Conservation (phyloP, 2,888 invertebrate species). For the Limnephilus lunatus region DNA sequence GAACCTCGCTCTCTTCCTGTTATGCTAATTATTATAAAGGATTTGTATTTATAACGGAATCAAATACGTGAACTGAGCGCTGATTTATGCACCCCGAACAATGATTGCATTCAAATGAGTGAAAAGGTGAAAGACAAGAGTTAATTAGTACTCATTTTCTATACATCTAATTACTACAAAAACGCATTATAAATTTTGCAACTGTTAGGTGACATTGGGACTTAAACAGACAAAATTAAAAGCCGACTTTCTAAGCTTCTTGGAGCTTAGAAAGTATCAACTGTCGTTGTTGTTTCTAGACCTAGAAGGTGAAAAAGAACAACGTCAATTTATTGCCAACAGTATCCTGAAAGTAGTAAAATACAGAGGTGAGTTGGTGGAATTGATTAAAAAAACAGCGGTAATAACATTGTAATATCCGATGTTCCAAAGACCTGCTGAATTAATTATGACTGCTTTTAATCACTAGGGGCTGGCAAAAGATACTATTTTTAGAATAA, state of each 20-base stretch:
- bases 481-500: no score
- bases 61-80: background rate
- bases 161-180: background rate
- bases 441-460: background rate
- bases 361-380: background rate
- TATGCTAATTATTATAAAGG: constrained; percentile 2
- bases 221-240: no score
- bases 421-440: background rate
- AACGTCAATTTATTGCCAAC: no score
- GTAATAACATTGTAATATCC: background rate
- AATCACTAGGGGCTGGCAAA: background rate
- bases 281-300: no score
- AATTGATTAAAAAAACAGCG: background rate
- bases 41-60: constrained; percentile 2
- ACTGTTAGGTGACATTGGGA: background rate
- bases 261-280: no score
- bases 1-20: background rate
- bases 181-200: background rate
- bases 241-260: no score
- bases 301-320: no score
- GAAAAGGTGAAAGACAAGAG: background rate
- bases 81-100: background rate
- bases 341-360: no score
- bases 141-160: background rate
- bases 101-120: background rate